Percentiles rank a stretch among this genome's conserved stretches.
phyloP scores from a whole-genome alignment of 2,888 invertebrate species.

The Xanthorhoe spadicearia region DNA sequence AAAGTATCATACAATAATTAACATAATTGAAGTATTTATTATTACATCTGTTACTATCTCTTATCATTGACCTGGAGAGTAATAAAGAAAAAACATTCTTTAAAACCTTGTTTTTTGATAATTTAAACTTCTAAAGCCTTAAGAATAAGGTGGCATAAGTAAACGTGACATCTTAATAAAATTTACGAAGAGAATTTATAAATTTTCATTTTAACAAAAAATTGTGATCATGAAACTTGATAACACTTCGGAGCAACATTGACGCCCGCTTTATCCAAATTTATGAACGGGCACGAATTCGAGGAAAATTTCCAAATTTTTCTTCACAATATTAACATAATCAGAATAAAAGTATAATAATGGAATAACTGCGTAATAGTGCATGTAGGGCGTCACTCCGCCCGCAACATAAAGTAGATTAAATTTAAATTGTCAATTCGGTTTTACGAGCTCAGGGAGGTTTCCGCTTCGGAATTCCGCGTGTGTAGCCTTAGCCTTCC shows the following conservation, averaged over 20 bases:
- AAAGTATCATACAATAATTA: too few species aligned
- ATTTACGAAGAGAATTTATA: not conserved
- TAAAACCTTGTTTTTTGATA: too few species aligned
- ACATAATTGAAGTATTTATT: too few species aligned
- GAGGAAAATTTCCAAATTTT: conserved; percentile 8
- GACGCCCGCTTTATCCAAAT: conserved; percentile 12
- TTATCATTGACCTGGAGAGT: too few species aligned
- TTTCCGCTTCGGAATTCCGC: conserved; percentile 49
- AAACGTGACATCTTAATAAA: not conserved
- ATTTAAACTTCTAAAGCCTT: too few species aligned
- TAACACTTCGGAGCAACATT: conserved; percentile 17
- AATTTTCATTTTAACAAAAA: not conserved
- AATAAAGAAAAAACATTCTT: too few species aligned
- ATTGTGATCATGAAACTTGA: conserved; percentile 4
- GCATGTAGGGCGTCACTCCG: conserved; percentile 62
- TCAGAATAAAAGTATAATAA: conserved; percentile 57
- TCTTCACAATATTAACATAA: conserved; percentile 44
- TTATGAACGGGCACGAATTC: conserved; percentile 4
- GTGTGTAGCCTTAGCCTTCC: conserved; percentile 29
- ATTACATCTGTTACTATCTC: too few species aligned
- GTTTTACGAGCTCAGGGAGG: conserved; percentile 68
- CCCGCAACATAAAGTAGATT: conserved; percentile 74
- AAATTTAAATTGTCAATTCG: conserved; percentile 81
- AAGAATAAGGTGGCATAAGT: too few species aligned
- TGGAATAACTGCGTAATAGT: conserved; percentile 63